These are phyloP conservation scores for Drosophila pectinifera DNA, from an alignment of 1,140 invertebrate genomes.

Conservation along the genomic window DNA sequence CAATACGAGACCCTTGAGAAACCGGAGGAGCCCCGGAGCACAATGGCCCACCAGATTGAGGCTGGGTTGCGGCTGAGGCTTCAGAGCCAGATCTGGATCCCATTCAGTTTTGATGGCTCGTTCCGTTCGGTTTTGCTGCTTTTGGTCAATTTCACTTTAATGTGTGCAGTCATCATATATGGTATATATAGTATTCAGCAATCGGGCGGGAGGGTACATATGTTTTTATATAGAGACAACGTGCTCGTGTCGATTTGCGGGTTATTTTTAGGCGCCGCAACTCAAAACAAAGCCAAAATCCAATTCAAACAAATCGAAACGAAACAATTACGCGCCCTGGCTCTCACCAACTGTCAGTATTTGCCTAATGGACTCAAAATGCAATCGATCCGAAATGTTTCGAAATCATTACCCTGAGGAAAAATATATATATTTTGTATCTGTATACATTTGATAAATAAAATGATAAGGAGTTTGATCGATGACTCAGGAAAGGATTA, in stretches of 20 bases:
- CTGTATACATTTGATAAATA: not conserved
- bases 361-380: conserved; percentile 38
- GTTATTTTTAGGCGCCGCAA: conserved; percentile 68
- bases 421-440: not conserved
- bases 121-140: conserved; percentile 49
- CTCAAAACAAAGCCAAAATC: conserved; percentile 28
- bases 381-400: conserved; percentile 30
- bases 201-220: conserved; percentile 30
- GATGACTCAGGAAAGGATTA: too few species aligned
- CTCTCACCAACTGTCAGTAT: conserved; percentile 36
- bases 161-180: conserved; percentile 76
- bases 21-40: conserved; percentile 7
- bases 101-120: conserved; percentile 70
- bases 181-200: conserved; percentile 40
- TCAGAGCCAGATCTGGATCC: conserved; percentile 28
- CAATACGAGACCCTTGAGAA: conserved; percentile 42
- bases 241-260: conserved; percentile 64
- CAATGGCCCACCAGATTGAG: conserved; percentile 17
- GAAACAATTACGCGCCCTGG: conserved; percentile 60
- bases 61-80: not conserved
- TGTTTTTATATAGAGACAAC: conserved; percentile 61
- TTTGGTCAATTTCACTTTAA: conserved; percentile 81
- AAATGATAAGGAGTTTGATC: not conserved
- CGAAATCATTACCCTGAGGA: not conserved
- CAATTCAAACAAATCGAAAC: conserved; percentile 40